Evolutionary conservation across 2,888 invertebrate genomes (phyloP), one percentile per base, ranked within the genome.

Genomic region (Melanostoma scalare): DNA sequence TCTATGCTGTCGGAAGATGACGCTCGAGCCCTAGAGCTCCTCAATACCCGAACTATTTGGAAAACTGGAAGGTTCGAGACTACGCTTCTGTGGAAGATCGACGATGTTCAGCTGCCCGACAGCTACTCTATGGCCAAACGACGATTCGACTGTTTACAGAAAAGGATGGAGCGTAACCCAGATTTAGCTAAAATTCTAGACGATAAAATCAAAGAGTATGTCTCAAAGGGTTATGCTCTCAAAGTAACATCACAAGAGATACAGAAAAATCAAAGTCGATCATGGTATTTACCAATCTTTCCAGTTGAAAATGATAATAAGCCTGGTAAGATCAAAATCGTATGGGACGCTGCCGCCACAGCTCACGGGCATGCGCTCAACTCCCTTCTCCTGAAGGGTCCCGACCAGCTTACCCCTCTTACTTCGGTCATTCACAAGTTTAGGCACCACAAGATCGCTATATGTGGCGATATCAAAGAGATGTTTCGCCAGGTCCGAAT

Each of bases 351-450:
- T 4, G 89, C 87, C 4, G 55, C 55, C 4, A 0, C 38, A 20
- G 38, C 38, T 38, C 8, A 36, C 1, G 40, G 40, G 6, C 48
- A 10, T 2, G 58, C 69, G 3, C 6, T 69, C 0, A 69, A 69
- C 20, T 58, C 58, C 31, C 6, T 55, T 6, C 55, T 55, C 20
- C 40, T 89, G 4, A 78, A 84, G 6, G 89, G 89, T 1, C 88
- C 90, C 0, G 88, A 89, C 55, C 56, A 89, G 4, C 78, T 88
- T 1, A 78, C 86, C 10, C 86, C 89, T 3, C 69, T 90, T 20
- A 76, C 87, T 1, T 88, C 89, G 3, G 88, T 90, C 0, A 63
- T 90, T 48, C 85, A 89, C 79, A 86, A 89, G 0, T 90, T 31
- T 8, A 73, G 89, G n/a, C 87, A 88, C 79, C 63, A 86, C 30